These are phyloP conservation scores for Ptychochromis oligacanthus DNA, from an alignment of 2,113 vertebrate species.

Conservation along the genomic window DNA sequence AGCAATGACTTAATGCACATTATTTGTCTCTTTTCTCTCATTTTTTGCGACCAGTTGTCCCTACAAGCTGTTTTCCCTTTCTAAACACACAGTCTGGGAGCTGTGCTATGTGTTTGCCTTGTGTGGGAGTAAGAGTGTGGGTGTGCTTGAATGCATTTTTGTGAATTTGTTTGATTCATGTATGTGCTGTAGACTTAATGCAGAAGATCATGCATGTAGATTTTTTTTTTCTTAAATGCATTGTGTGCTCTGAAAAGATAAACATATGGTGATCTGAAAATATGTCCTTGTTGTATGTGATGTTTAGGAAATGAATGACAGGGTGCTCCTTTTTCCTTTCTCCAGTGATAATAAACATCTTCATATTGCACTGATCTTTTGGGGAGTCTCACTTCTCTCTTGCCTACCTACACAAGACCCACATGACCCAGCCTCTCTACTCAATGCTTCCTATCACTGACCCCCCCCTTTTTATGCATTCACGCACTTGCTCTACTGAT, in stretches of 20 bases:
- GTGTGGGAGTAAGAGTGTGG: constrained; percentile 26
- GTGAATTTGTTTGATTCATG: constrained; percentile 14
- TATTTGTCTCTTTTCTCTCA: constrained; percentile 19
- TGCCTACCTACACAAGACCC: constrained; percentile 5
- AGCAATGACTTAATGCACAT: constrained; percentile 37
- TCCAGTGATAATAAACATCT: background rate
- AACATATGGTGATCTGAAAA: background rate
- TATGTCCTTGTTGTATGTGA: background rate
- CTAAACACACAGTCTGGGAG: constrained; percentile 34
- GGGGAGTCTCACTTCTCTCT: background rate
- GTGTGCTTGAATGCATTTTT: constrained; percentile 18
- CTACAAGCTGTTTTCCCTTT: constrained; percentile 47
- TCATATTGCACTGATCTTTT: constrained; percentile 13
- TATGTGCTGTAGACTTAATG: background rate
- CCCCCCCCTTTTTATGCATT: background rate
- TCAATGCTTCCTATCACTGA: background rate
- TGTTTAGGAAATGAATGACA: background rate
- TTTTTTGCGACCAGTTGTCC: constrained; percentile 31
- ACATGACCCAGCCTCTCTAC: constrained; percentile 19
- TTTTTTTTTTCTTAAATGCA: background rate
- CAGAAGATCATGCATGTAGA: constrained; percentile 2
- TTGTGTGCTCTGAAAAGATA: background rate
- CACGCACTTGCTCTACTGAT: background rate
- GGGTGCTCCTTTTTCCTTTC: background rate
- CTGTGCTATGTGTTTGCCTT: constrained; percentile 45